These are phyloP conservation scores for Eupeodes corollae DNA, from an alignment of 1,140 invertebrate genomes.

Conservation along the genomic window DNA sequence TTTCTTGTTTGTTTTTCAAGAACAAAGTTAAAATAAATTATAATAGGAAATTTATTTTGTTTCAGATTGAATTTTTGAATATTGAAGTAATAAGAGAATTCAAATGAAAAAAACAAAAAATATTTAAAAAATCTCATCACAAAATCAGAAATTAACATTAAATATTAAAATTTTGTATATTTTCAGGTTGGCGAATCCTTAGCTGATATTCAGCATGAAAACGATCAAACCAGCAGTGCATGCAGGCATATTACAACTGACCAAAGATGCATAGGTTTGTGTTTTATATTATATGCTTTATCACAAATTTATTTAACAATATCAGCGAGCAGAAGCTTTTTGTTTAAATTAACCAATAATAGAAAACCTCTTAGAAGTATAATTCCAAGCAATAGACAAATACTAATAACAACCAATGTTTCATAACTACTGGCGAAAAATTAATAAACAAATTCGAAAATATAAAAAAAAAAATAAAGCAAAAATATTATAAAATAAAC, in stretches of 20 bases:
- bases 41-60: no score
- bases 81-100: no score
- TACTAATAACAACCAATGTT: background rate
- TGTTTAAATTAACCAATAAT: conserved; percentile 26
- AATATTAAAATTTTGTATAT: background rate
- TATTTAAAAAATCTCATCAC: background rate
- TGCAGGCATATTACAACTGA: conserved; percentile 7
- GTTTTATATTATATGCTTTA: conserved; percentile 28
- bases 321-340: conserved; percentile 18
- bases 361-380: conserved; percentile 7
- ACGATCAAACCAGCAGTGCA: conserved; percentile 6
- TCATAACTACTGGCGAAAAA: background rate
- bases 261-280: conserved; percentile 36
- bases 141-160: background rate
- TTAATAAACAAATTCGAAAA: background rate
- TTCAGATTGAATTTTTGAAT: no score
- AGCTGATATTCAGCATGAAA: conserved; percentile 9
- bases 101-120: no score
- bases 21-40: no score
- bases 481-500: conserved; percentile 10
- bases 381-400: background rate
- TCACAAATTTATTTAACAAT: conserved; percentile 24
- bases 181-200: conserved; percentile 26
- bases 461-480: conserved; percentile 6
- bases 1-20: no score